Percentiles rank a stretch among this genome's conserved stretches.
Evolutionary conservation across 2,113 vertebrate genomes (phyloP).

Genomic region (Phyllostomus hastatus): DNA sequence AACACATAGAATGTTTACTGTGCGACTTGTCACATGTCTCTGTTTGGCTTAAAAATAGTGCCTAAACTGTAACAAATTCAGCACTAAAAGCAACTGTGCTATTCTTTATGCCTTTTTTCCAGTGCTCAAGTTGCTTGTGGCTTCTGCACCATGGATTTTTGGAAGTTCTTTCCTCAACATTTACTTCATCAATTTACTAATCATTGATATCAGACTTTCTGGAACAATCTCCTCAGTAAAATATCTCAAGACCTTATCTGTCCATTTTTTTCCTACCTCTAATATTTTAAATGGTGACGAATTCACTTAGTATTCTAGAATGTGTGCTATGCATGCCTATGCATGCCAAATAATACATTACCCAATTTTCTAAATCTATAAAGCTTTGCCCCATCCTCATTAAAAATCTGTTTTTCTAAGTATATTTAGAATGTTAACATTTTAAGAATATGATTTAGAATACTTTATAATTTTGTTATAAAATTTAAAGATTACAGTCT

Average conservation of each 20-base stretch:
- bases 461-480: background rate
- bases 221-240: background rate
- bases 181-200: background rate
- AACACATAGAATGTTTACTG: background rate
- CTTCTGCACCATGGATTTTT: background rate
- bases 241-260: background rate
- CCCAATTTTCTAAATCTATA: background rate
- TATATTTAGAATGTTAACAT: conserved; percentile 1
- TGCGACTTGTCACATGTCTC: background rate
- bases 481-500: conserved; percentile 4
- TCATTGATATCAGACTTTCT: background rate
- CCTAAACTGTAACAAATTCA: background rate
- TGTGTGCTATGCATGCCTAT: background rate
- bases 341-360: background rate
- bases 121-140: background rate
- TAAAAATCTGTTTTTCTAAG: background rate
- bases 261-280: background rate
- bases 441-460: background rate
- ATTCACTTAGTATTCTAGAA: background rate
- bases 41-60: background rate
- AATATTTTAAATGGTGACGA: background rate
- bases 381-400: background rate
- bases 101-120: background rate
- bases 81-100: background rate
- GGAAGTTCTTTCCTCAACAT: background rate